Evolutionary conservation across 2,113 vertebrate genomes (phyloP).

Genomic region (Tonatia bakeri): DNA sequence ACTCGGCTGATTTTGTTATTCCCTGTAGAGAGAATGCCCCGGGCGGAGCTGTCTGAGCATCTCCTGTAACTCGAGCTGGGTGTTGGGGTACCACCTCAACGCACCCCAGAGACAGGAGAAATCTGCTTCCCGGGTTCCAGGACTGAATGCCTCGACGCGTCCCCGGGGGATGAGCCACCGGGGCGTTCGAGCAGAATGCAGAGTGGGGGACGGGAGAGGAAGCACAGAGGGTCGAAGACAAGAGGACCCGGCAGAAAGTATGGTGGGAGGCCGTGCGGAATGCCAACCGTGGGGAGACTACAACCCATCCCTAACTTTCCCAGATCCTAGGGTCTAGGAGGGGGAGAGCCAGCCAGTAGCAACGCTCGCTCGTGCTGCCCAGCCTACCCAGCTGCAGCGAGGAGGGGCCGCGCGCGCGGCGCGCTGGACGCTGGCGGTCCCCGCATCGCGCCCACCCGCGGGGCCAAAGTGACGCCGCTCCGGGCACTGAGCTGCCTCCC

Average conservation of each 20-base stretch:
- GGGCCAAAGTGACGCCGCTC: neutral
- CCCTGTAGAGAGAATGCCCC: neutral
- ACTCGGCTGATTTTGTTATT: neutral
- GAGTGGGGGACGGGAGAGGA: neutral
- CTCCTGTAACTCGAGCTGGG: neutral
- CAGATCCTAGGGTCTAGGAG: neutral
- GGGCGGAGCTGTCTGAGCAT: neutral
- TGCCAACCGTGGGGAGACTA: neutral
- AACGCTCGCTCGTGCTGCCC: neutral
- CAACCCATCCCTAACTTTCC: slow-evolving; percentile 42
- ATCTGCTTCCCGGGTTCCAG: neutral
- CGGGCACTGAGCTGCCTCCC: neutral
- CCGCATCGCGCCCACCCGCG: neutral
- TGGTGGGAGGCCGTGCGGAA: neutral
- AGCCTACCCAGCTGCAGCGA: neutral
- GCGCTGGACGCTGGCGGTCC: neutral
- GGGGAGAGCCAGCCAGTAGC: neutral
- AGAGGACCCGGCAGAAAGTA: neutral
- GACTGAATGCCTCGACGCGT: neutral
- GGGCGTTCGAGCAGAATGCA: neutral
- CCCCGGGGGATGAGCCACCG: neutral
- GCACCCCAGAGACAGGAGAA: neutral
- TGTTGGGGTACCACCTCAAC: neutral
- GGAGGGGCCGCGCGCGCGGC: slow-evolving; percentile 28
- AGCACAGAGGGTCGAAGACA: neutral